Conservation (phyloP, 2,888 invertebrate species). For the Drosophila anomelani region DNA sequence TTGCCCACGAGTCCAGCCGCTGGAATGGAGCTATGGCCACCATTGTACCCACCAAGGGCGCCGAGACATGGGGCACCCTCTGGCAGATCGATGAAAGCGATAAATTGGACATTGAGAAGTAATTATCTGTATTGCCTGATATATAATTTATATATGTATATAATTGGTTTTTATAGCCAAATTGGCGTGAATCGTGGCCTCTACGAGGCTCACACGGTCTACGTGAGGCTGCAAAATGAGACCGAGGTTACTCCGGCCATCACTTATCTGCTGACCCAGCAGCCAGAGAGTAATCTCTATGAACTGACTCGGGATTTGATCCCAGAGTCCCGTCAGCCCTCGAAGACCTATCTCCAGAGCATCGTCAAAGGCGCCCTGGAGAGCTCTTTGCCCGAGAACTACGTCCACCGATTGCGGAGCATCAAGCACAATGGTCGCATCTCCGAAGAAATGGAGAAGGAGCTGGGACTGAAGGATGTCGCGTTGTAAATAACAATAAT, state of each 20-base stretch:
- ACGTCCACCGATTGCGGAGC: conserved; percentile 88
- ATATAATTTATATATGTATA: not conserved
- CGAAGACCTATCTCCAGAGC: conserved; percentile 88
- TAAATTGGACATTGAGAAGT: conserved; percentile 89
- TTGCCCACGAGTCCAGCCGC: conserved; percentile 86
- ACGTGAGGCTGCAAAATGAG: conserved; percentile 85
- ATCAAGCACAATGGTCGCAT: conserved; percentile 91
- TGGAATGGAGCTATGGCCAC: conserved; percentile 95
- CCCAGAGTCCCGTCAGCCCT: conserved; percentile 88
- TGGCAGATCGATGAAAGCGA: conserved; percentile 90
- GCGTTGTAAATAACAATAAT: conserved; percentile 23
- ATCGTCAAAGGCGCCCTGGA: conserved; percentile 82
- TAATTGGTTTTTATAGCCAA: conserved; percentile 60
- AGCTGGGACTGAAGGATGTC: conserved; percentile 82
- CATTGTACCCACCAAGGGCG: conserved; percentile 86
- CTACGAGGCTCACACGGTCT: conserved; percentile 88
- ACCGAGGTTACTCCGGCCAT: conserved; percentile 87
- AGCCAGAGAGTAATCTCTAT: conserved; percentile 85
- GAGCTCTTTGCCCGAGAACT: conserved; percentile 88
- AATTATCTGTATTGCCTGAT: conserved; percentile 54
- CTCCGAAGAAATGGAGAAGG: conserved; percentile 84
- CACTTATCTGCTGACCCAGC: conserved; percentile 89
- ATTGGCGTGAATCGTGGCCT: conserved; percentile 85
- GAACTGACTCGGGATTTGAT: conserved; percentile 84
- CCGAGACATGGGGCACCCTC: conserved; percentile 89